Conservation (phyloP, 2,888 invertebrate genomes). For the Drosophila neonasuta region DNA sequence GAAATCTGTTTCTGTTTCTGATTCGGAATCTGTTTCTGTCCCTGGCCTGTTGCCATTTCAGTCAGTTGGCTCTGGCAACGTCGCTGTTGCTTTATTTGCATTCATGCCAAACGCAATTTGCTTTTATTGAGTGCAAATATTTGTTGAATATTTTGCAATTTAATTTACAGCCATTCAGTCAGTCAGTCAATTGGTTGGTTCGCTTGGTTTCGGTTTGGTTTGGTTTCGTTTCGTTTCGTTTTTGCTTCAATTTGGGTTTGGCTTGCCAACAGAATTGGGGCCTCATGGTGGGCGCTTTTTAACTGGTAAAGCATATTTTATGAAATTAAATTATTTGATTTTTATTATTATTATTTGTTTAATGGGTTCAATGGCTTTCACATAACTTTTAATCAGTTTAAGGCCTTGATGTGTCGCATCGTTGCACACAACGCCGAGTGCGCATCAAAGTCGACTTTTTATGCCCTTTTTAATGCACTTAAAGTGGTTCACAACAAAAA, state of each 20-base stretch:
- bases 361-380: slow-evolving; percentile 35
- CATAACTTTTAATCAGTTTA: slow-evolving; percentile 44
- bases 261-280: slow-evolving; percentile 2
- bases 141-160: slow-evolving; percentile 60
- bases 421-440: background rate
- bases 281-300: slow-evolving; percentile 4
- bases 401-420: slow-evolving; percentile 16
- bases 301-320: slow-evolving; percentile 22
- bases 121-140: slow-evolving; percentile 70
- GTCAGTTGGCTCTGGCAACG: slow-evolving; percentile 51
- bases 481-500: background rate
- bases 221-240: background rate
- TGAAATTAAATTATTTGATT: slow-evolving; percentile 29
- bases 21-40: background rate
- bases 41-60: slow-evolving; percentile 35
- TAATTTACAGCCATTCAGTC: slow-evolving; percentile 37
- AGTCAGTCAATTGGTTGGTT: slow-evolving; percentile 32
- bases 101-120: slow-evolving; percentile 62
- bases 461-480: slow-evolving; percentile 20
- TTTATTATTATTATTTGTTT: slow-evolving; percentile 38
- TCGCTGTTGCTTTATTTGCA: slow-evolving; percentile 53
- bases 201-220: slow-evolving; percentile 12
- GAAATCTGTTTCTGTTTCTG: background rate
- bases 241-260: background rate
- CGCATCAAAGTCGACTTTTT: slow-evolving; percentile 18